These are phyloP conservation scores for Patella vulgata DNA, from an alignment of 1,140 invertebrate genomes.

Conservation along the genomic window DNA sequence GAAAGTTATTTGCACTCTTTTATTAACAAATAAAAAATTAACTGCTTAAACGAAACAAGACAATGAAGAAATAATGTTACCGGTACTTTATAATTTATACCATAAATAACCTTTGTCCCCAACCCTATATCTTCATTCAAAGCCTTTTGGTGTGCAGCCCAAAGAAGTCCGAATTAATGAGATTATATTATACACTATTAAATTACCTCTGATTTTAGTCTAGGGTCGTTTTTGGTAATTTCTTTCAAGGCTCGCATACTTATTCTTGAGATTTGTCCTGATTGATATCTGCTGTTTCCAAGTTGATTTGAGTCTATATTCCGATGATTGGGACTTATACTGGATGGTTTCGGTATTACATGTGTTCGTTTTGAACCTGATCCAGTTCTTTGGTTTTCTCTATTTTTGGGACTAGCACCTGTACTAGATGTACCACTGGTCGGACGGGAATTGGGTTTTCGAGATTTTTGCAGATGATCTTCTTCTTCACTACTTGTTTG, in stretches of 20 bases:
- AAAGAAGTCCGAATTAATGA: no score
- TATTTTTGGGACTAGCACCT: slow-evolving; percentile 19
- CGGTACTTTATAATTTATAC: no score
- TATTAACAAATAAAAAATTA: no score
- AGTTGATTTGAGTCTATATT: no score
- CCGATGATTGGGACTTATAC: slow-evolving; percentile 30
- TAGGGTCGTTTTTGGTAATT: slow-evolving; percentile 42
- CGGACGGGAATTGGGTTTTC: slow-evolving; percentile 30
- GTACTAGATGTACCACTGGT: slow-evolving; percentile 32
- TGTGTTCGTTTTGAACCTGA: neutral
- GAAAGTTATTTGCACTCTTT: no score
- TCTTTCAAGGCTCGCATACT: slow-evolving; percentile 48
- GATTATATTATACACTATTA: no score
- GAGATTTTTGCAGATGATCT: slow-evolving; percentile 22
- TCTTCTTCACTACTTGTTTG: slow-evolving; percentile 47
- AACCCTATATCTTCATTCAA: no score
- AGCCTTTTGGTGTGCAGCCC: no score
- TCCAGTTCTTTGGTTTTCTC: neutral
- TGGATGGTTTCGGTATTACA: slow-evolving; percentile 9
- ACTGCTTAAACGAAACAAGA: no score
- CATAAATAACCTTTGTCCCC: no score
- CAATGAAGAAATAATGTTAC: no score
- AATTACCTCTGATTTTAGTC: slow-evolving; percentile 9
- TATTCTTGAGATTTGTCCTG: slow-evolving; percentile 32
- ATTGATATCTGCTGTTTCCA: neutral